Evolutionary conservation across 1,140 invertebrate genomes (phyloP).

Genomic region (Hyphantria cunea): DNA sequence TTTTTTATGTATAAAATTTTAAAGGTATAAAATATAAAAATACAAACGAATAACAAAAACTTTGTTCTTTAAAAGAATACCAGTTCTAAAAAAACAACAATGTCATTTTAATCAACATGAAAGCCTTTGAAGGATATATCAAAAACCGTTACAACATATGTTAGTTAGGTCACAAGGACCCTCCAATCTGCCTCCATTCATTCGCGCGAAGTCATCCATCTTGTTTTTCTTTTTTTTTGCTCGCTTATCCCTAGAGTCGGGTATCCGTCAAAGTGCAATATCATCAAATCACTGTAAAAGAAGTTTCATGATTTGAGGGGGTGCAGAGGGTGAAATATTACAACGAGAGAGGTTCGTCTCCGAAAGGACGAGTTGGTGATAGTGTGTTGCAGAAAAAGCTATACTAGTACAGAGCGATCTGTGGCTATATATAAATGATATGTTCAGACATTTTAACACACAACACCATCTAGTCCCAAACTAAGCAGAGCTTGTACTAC

Average conservation of each 20-base stretch:
- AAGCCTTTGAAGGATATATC: constrained; percentile 37
- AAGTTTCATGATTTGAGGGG: constrained; percentile 71
- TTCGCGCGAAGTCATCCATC: constrained; percentile 56
- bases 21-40: background rate
- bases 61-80: background rate
- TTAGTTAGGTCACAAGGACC: constrained; percentile 18
- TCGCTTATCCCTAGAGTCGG: constrained; percentile 44
- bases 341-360: constrained; percentile 65
- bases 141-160: constrained; percentile 19
- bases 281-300: constrained; percentile 80
- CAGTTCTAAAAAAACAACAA: constrained; percentile 2
- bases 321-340: constrained; percentile 73
- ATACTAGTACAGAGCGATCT: constrained; percentile 2
- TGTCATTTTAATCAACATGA: constrained; percentile 52
- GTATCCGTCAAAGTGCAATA: constrained; percentile 78
- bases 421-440: background rate
- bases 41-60: background rate
- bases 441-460: too few relatives aligned
- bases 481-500: too few relatives aligned
- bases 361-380: constrained; percentile 48
- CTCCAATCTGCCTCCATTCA: constrained; percentile 28
- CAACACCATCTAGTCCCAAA: too few relatives aligned
- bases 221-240: constrained; percentile 63
- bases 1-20: too few relatives aligned
- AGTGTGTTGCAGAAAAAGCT: constrained; percentile 29